Base-by-base conservation (phyloP, 2,797 vertebrate species). In the Babyrousa celebensis region DNA sequence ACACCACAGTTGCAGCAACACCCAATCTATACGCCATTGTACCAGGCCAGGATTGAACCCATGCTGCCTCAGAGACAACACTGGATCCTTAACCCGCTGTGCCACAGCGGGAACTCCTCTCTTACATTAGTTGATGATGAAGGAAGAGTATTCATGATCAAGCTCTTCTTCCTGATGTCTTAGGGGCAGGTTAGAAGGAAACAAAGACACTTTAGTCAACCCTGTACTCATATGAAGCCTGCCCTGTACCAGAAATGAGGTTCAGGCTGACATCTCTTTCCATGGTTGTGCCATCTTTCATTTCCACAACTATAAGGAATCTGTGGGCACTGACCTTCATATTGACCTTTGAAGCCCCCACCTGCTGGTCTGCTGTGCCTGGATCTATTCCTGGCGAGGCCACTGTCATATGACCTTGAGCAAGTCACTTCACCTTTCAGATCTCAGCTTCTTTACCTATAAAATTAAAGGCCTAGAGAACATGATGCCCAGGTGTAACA, bases 341-440 rank as follows among this genome's bases (percentile, higher is more conserved):
- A 11, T 9, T 48, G 43, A 48, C 54, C 21, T 21, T 56, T 56
- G 56, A 43, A 95, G 40, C n/a, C 62, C 21, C 58, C 16, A 1
- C n/a, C 63, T 11, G 32, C 21, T 65, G 43, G 32, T 18, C 43
- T 29, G 48, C 21, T 12, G 5, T 23, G 3, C 32, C 27, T 27
- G 9, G 12, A 48, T 89, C 70, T 71, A 71, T 27, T 6, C 29
- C 40, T 43, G 54, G 20, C 56, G 40, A 27, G 15, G 20, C 18
- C 20, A 12, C 56, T 21, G n/a, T 84, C 56, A 27, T 36, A 16
- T 60, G 78, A 32, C 56, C 63, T 84, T 90, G 58, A 78, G 29
- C 12, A 93, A 65, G 12, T 40, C 80, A 74, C 54, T 95, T 93
- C 67, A 80, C n/a, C 83, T 93, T 92, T 91, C 40, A n/a, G 79